phyloP scores from a whole-genome alignment of 1,140 invertebrate genomes.

The Aphelinus atriplicis region DNA sequence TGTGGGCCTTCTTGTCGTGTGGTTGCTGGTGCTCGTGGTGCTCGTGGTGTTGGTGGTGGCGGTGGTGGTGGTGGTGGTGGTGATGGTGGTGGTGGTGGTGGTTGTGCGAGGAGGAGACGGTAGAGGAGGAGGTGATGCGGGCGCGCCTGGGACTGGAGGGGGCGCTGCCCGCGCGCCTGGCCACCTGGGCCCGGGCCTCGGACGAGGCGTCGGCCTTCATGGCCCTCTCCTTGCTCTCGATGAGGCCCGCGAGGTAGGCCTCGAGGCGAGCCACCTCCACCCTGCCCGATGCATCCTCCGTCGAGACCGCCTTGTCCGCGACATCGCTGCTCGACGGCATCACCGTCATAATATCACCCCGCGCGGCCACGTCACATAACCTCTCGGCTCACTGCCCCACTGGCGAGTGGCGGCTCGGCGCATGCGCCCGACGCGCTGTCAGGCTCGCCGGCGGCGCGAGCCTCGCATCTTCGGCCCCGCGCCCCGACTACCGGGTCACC shows the following conservation, averaged over 20 bases:
- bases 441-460: too few relatives aligned
- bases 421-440: too few relatives aligned
- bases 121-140: slow-evolving; percentile 61
- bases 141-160: slow-evolving; percentile 56
- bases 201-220: slow-evolving; percentile 55
- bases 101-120: slow-evolving; percentile 59
- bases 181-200: slow-evolving; percentile 36
- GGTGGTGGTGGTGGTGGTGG: slow-evolving; percentile 45
- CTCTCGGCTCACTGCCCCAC: slow-evolving; percentile 8
- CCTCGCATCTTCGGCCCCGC: too few relatives aligned
- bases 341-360: slow-evolving; percentile 55
- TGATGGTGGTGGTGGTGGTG: slow-evolving; percentile 48
- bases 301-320: slow-evolving; percentile 77
- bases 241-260: slow-evolving; percentile 72
- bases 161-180: slow-evolving; percentile 56
- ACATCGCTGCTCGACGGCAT: slow-evolving; percentile 65
- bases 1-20: slow-evolving; percentile 39
- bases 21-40: slow-evolving; percentile 42
- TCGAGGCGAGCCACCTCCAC: slow-evolving; percentile 72
- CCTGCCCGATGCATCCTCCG: slow-evolving; percentile 67
- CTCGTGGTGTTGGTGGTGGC: slow-evolving; percentile 39
- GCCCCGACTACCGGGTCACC: too few relatives aligned
- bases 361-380: slow-evolving; percentile 31
- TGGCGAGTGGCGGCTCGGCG: too few relatives aligned
- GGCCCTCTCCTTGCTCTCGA: slow-evolving; percentile 71